phyloP scores from a whole-genome alignment of 2,888 invertebrate genomes.

The Spicauda simplicius region DNA sequence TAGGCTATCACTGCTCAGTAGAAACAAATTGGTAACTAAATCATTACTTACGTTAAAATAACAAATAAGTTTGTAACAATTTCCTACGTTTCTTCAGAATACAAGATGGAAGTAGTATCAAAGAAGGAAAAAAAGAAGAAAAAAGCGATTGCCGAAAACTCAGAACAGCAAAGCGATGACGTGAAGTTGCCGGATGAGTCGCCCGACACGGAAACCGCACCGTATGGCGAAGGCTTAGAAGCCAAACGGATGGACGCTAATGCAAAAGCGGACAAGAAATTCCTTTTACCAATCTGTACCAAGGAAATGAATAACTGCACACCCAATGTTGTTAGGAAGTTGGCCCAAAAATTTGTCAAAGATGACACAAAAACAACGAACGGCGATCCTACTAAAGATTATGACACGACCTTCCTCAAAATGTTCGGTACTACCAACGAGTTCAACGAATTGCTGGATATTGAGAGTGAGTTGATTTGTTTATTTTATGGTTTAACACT shows the following conservation, averaged over 20 bases:
- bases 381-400: constrained; percentile 36
- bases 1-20: too few species aligned
- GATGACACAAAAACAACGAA: constrained; percentile 12
- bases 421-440: constrained; percentile 71
- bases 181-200: constrained; percentile 36
- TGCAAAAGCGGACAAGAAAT: constrained; percentile 52
- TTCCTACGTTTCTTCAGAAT: not conserved
- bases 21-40: too few species aligned
- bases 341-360: constrained; percentile 53
- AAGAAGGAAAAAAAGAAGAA: constrained; percentile 46
- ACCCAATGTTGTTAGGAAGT: constrained; percentile 45
- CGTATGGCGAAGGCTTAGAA: constrained; percentile 37
- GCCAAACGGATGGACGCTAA: constrained; percentile 46
- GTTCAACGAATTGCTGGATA: constrained; percentile 67
- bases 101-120: not conserved
- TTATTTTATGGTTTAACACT: too few species aligned
- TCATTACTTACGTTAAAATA: too few species aligned
- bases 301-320: constrained; percentile 48
- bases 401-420: constrained; percentile 56
- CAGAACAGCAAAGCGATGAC: constrained; percentile 27
- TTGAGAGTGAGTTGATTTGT: constrained; percentile 64
- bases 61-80: too few species aligned
- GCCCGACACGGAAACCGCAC: not conserved
- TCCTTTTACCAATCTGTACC: constrained; percentile 56
- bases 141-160: constrained; percentile 39